Percentiles rank a stretch among this genome's conserved stretches.
Evolutionary conservation across 2,888 invertebrate species (phyloP).

Genomic region (Volucella inanis): DNA sequence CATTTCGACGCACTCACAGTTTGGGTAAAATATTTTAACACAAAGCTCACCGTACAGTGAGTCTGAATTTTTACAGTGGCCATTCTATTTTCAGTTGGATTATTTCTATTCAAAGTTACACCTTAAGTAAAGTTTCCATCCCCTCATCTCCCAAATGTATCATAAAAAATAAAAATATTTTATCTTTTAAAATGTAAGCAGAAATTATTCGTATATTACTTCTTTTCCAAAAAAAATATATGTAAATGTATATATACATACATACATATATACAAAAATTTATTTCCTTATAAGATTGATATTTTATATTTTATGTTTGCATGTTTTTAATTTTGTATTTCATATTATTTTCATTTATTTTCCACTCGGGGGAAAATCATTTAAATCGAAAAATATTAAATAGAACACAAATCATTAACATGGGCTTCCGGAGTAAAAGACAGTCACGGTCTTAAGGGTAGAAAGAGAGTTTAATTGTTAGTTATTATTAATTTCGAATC

Average conservation of each 20-base stretch:
- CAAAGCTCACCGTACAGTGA: constrained; percentile 55
- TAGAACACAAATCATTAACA: constrained; percentile 39
- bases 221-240: not conserved
- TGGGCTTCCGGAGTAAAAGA: constrained; percentile 45
- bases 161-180: constrained; percentile 21
- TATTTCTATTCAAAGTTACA: constrained; percentile 68
- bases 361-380: constrained; percentile 56
- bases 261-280: not conserved
- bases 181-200: constrained; percentile 25
- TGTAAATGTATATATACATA: too few species aligned
- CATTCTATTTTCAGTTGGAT: constrained; percentile 73
- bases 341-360: constrained; percentile 71
- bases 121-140: constrained; percentile 48
- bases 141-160: constrained; percentile 44
- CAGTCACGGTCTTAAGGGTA: constrained; percentile 22
- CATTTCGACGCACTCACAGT: constrained; percentile 82
- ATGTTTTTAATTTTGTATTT: constrained; percentile 47
- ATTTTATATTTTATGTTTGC: constrained; percentile 19
- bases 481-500: constrained; percentile 49
- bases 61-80: constrained; percentile 73
- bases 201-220: constrained; percentile 7
- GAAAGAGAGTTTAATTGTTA: constrained; percentile 22
- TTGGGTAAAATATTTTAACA: constrained; percentile 82
- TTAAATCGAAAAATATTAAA: constrained; percentile 68
- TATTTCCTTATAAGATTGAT: constrained; percentile 6